Percentiles rank a stretch among this genome's conserved stretches.
phyloP scores from a whole-genome alignment of 2,797 vertebrate species.

The Heteromormyrus szaboi region DNA sequence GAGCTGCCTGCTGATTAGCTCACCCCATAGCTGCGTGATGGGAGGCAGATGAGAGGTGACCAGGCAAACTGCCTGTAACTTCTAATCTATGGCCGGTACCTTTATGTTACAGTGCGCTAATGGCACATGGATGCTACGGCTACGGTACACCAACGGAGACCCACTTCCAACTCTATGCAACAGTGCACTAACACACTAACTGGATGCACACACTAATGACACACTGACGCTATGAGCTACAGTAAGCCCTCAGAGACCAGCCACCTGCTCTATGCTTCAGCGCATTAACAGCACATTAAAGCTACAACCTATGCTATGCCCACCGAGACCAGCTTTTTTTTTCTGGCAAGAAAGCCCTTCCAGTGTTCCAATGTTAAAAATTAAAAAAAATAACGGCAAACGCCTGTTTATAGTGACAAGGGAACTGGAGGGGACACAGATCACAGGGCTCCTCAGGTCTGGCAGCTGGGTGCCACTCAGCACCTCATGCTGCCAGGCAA shows the following conservation, averaged over 20 bases:
- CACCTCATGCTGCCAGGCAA: neutral
- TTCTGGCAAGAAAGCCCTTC: neutral
- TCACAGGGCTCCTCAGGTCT: neutral
- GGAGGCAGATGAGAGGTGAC: neutral
- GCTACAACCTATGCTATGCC: neutral
- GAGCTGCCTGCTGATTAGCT: neutral
- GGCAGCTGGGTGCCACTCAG: neutral
- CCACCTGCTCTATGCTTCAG: neutral
- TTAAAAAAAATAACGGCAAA: neutral
- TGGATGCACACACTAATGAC: neutral
- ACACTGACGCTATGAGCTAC: neutral
- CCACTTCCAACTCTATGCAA: neutral
- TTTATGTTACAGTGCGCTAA: neutral
- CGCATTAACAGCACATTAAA: neutral
- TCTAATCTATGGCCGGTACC: neutral
- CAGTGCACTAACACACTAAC: neutral
- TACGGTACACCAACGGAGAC: neutral
- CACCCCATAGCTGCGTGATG: neutral
- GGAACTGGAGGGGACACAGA: neutral
- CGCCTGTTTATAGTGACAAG: neutral
- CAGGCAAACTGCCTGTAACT: neutral
- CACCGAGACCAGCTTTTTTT: neutral
- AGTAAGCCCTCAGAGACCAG: neutral
- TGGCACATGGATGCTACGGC: neutral
- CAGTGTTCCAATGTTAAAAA: neutral